These are phyloP conservation scores for Pelodiscus sinensis DNA, from an alignment of 2,113 vertebrate genomes.

Conservation along the genomic window DNA sequence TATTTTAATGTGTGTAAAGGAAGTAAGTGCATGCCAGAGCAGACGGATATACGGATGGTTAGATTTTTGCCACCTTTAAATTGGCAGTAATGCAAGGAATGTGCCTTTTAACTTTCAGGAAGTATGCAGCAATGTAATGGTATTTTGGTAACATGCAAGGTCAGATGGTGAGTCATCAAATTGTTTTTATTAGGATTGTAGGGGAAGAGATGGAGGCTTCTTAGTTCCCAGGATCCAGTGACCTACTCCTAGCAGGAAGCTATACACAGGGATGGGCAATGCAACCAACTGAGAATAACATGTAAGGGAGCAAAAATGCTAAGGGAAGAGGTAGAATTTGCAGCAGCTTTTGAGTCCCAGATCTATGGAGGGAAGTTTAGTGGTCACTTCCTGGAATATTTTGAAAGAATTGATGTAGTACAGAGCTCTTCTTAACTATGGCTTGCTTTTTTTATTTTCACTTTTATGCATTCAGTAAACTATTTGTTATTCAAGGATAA, in stretches of 20 bases:
- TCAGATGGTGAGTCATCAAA: not conserved
- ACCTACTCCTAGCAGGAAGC: not conserved
- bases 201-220: not conserved
- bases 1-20: fast-evolving
- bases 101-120: not conserved
- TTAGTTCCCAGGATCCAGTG: not conserved
- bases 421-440: not conserved
- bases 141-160: fast-evolving
- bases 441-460: slow-evolving; percentile 22
- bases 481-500: not conserved
- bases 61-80: not conserved
- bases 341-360: not conserved
- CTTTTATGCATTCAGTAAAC: not conserved
- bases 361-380: not conserved
- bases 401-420: not conserved
- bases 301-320: fast-evolving
- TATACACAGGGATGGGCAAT: not conserved
- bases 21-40: not conserved
- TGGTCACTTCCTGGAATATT: not conserved
- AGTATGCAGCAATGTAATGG: not conserved
- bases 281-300: not conserved
- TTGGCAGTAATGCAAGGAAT: not conserved
- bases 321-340: not conserved
- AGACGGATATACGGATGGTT: not conserved
- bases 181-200: not conserved